Evolutionary conservation across 2,113 vertebrate genomes (phyloP).

Genomic region (Brevimyrus niger): DNA sequence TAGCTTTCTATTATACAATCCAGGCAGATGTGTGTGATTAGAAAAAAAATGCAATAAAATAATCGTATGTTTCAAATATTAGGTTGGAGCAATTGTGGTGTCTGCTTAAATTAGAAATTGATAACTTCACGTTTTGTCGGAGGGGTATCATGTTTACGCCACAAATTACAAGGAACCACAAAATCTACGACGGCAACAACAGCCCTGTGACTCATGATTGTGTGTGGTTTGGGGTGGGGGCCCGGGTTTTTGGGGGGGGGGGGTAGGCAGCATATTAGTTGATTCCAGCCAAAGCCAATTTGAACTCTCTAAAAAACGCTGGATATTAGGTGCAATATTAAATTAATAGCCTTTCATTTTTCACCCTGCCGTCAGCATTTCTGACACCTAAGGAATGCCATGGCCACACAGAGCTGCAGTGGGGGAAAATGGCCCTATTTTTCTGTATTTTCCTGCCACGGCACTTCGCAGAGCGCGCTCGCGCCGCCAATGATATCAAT

Average conservation of each 20-base stretch:
- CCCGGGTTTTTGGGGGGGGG: background rate
- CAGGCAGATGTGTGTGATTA: slow-evolving; percentile 44
- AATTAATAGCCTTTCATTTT: slow-evolving; percentile 12
- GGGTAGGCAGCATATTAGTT: slow-evolving; percentile 11
- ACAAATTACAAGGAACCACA: slow-evolving; percentile 34
- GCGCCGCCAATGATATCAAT: slow-evolving; percentile 45
- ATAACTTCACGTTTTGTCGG: slow-evolving; percentile 36
- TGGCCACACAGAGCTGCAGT: background rate
- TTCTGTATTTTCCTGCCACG: slow-evolving; percentile 10
- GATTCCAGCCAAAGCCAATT: slow-evolving; percentile 21
- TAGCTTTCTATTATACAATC: background rate
- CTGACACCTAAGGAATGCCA: background rate
- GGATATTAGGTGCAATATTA: slow-evolving; percentile 7
- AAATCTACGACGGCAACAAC: slow-evolving; percentile 20
- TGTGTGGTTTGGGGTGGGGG: slow-evolving; percentile 1
- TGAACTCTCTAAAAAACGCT: slow-evolving; percentile 6
- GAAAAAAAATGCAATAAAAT: slow-evolving; percentile 39
- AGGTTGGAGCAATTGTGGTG: slow-evolving; percentile 43
- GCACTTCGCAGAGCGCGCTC: slow-evolving; percentile 6
- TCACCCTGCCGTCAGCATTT: background rate
- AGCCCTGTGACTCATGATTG: slow-evolving; percentile 21
- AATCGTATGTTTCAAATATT: slow-evolving; percentile 42
- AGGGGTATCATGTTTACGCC: slow-evolving; percentile 46
- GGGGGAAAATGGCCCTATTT: background rate
- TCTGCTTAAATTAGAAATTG: slow-evolving; percentile 48